Conservation (phyloP, 2,888 invertebrate species). For the Periphyllus acericola region DNA sequence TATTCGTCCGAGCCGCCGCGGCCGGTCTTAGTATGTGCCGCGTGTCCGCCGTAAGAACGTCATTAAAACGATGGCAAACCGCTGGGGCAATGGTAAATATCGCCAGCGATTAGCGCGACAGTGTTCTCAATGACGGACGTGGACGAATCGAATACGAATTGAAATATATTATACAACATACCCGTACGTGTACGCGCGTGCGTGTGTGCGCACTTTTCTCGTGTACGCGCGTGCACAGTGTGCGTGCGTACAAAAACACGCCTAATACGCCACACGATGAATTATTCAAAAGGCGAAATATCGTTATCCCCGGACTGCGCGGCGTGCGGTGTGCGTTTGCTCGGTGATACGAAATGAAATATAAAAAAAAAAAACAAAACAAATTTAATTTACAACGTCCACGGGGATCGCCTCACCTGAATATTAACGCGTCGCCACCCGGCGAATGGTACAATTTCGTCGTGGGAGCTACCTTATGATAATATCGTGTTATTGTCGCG, state of each 20-base stretch:
- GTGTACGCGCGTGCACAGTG: neutral
- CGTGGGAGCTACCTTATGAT: constrained; percentile 58
- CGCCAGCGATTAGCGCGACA: constrained; percentile 58
- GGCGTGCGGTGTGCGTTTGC: constrained; percentile 27
- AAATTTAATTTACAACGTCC: constrained; percentile 53
- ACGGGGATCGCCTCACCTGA: constrained; percentile 39
- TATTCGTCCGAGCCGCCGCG: no score
- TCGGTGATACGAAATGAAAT: constrained; percentile 24
- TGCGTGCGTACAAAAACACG: constrained; percentile 37
- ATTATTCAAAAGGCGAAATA: constrained; percentile 53
- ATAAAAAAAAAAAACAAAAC: constrained; percentile 6
- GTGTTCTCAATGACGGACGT: constrained; percentile 52
- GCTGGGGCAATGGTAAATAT: constrained; percentile 40
- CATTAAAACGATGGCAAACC: constrained; percentile 60
- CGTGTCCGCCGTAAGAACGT: constrained; percentile 48
- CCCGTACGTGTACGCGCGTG: neutral
- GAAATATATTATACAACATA: constrained; percentile 36
- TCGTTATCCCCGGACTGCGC: constrained; percentile 40
- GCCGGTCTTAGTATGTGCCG: constrained; percentile 32
- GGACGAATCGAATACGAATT: constrained; percentile 52
- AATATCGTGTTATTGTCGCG: constrained; percentile 42
- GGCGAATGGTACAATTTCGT: constrained; percentile 50
- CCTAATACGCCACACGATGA: constrained; percentile 50
- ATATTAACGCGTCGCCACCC: constrained; percentile 43
- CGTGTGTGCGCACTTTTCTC: neutral